Percentiles rank a stretch among this genome's conserved stretches.
Conservation (phyloP, 2,113 vertebrate species). For the Eublepharis macularius region DNA sequence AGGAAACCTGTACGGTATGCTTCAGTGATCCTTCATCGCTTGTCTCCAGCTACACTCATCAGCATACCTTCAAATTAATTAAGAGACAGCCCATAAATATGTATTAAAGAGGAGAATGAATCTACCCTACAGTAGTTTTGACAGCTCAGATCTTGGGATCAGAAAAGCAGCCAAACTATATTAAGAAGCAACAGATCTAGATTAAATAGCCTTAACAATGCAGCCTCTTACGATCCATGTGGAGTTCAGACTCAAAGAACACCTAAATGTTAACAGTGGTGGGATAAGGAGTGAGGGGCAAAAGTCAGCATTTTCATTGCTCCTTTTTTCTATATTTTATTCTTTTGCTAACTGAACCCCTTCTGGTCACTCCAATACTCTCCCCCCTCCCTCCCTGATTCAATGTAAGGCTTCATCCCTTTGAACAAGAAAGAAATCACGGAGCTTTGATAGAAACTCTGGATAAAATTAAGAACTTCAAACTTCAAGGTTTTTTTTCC, state of each 20-base stretch:
- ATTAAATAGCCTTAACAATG: background rate
- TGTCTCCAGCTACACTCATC: background rate
- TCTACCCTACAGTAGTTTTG: background rate
- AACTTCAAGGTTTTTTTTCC: slow-evolving; percentile 71
- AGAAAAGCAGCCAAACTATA: background rate
- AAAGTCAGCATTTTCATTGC: background rate
- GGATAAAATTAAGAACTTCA: slow-evolving; percentile 86
- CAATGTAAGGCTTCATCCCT: slow-evolving; percentile 57
- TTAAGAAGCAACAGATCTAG: background rate
- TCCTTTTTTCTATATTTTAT: background rate
- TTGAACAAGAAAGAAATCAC: slow-evolving; percentile 74
- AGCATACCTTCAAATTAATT: background rate
- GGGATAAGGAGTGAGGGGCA: background rate
- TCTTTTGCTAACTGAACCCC: slow-evolving; percentile 41
- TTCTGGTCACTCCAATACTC: slow-evolving; percentile 62
- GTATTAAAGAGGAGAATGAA: background rate
- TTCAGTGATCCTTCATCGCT: background rate
- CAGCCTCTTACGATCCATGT: too few relatives aligned
- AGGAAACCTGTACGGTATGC: background rate
- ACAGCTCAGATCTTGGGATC: background rate
- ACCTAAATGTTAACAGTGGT: background rate
- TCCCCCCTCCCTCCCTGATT: slow-evolving; percentile 41
- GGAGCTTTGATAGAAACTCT: slow-evolving; percentile 78
- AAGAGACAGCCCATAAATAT: background rate
- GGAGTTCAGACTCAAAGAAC: background rate